Evolutionary conservation across 2,113 vertebrate species (phyloP).

Genomic region (Atrichornis clamosus): DNA sequence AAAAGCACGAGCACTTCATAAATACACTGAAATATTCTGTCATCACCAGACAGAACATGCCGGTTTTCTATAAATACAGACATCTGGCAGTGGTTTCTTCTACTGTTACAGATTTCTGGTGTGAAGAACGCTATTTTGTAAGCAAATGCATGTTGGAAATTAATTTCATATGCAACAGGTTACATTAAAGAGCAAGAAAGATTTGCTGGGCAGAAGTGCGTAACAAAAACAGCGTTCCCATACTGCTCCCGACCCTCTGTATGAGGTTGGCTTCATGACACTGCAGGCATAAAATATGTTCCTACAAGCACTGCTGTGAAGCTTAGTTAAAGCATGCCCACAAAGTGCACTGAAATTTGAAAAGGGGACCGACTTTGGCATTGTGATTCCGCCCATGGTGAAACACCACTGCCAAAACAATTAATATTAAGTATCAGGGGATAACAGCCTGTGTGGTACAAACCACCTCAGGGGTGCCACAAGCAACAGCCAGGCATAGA

Average conservation of each 20-base stretch:
- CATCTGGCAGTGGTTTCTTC: conserved; percentile 42
- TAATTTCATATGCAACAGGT: conserved; percentile 29
- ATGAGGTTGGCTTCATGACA: not conserved
- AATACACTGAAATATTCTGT: conserved; percentile 62
- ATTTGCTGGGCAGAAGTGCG: not conserved
- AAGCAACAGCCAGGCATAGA: not conserved
- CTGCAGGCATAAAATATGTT: not conserved
- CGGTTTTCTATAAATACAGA: conserved; percentile 29
- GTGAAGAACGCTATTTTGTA: conserved; percentile 8
- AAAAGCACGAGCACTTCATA: conserved; percentile 44
- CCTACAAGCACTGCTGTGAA: not conserved
- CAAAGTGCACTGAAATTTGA: not conserved
- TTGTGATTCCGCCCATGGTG: not conserved
- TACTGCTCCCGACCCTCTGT: not conserved
- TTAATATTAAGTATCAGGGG: not conserved
- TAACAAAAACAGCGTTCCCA: not conserved
- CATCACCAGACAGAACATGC: not conserved
- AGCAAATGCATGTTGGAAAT: conserved; percentile 38
- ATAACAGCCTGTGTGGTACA: not conserved
- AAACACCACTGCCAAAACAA: not conserved
- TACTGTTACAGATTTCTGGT: conserved; percentile 27
- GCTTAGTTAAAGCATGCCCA: not conserved
- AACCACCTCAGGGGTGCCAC: not conserved
- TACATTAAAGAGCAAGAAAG: not conserved
- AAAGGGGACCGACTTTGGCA: not conserved